A percentile compares a stretch with the other conserved stretches of the same genome.
Conservation (phyloP, 2,113 vertebrate genomes). For the Pangasianodon hypophthalmus region DNA sequence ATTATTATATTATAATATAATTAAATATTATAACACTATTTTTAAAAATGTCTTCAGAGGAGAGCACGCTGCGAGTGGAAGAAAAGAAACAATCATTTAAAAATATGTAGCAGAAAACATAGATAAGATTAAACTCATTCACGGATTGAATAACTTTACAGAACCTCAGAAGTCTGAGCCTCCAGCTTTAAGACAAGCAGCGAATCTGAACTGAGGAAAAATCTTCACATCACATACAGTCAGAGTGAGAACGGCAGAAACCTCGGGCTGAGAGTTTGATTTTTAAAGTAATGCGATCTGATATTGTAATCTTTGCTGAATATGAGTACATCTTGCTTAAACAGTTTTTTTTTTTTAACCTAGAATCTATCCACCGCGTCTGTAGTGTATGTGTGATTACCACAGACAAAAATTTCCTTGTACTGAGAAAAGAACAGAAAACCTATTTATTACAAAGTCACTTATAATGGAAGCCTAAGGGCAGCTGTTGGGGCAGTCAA, state of each 20-base stretch:
- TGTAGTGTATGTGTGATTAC: not conserved
- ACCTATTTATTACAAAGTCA: not conserved
- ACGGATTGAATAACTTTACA: not conserved
- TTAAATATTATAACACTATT: not conserved
- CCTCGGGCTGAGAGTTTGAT: not conserved
- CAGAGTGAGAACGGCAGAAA: not conserved
- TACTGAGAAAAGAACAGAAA: not conserved
- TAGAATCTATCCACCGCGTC: not conserved
- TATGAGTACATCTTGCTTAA: not conserved
- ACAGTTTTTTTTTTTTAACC: not conserved
- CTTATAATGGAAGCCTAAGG: not conserved
- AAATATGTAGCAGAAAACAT: not conserved
- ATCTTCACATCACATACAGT: not conserved
- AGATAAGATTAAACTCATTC: not conserved
- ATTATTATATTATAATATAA: constrained; percentile 19
- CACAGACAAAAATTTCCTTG: not conserved
- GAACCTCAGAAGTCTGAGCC: not conserved
- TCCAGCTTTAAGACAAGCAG: constrained; percentile 5
- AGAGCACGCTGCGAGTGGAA: not conserved
- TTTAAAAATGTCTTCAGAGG: not conserved
- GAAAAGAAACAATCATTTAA: not conserved
- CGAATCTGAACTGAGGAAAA: not conserved
- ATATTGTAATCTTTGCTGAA: not conserved
- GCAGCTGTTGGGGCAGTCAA: not conserved
- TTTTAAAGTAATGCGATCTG: not conserved